phyloP scores from a whole-genome alignment of 2,113 vertebrate genomes.

The Zosterops lateralis region DNA sequence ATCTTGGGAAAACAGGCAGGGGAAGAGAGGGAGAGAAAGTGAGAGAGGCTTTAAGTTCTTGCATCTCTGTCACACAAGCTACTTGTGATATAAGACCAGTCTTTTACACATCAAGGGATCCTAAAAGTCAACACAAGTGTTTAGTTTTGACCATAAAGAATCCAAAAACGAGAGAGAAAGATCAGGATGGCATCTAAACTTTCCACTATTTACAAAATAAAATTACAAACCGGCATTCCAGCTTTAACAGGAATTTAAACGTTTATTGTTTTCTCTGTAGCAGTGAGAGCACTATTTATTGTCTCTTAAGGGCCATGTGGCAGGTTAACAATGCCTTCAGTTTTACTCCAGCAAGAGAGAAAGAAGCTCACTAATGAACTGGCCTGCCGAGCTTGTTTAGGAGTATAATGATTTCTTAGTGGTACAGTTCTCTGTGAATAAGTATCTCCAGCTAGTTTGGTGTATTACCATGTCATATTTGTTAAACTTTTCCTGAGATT shows the following conservation, averaged over 20 bases:
- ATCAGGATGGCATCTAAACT: slow-evolving; percentile 41
- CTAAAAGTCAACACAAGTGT: slow-evolving; percentile 41
- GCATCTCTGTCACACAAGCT: neutral
- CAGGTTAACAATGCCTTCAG: slow-evolving; percentile 52
- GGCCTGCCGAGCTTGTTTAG: slow-evolving; percentile 4
- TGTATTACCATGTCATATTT: neutral
- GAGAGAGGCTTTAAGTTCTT: neutral
- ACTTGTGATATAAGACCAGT: neutral
- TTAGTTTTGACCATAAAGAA: slow-evolving; percentile 48
- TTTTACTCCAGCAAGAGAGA: slow-evolving; percentile 38
- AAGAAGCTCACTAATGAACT: slow-evolving; percentile 47
- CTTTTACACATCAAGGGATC: neutral
- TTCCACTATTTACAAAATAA: slow-evolving; percentile 59
- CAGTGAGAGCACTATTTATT: slow-evolving; percentile 53
- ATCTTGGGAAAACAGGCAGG: neutral
- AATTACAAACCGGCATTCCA: slow-evolving; percentile 27
- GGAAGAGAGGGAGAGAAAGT: neutral
- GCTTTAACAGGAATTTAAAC: slow-evolving; percentile 46
- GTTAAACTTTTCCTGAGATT: neutral
- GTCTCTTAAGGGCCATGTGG: slow-evolving; percentile 52
- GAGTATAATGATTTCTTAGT: slow-evolving; percentile 43
- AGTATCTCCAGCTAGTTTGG: neutral
- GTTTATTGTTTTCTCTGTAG: slow-evolving; percentile 53
- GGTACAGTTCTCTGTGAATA: neutral
- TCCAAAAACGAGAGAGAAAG: slow-evolving; percentile 32